phyloP scores from a whole-genome alignment of 2,888 invertebrate species.

The Cremastobaeus sp. region DNA sequence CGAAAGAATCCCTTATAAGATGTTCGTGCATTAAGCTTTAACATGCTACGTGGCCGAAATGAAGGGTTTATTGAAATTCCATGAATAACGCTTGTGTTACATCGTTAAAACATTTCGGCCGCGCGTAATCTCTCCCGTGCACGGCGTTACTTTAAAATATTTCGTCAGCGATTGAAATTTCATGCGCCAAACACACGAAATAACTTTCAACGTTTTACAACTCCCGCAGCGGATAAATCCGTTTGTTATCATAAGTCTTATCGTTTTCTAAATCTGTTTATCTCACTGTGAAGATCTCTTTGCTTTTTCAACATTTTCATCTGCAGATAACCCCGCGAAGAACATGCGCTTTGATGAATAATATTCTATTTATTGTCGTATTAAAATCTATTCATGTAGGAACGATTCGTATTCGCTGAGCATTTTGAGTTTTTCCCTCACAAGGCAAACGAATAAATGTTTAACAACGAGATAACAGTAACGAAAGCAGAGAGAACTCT shows the following conservation, averaged over 20 bases:
- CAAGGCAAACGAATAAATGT: too few species aligned
- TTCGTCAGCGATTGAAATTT: slow-evolving; percentile 14
- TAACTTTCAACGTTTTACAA: slow-evolving; percentile 23
- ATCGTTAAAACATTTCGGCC: slow-evolving; percentile 14
- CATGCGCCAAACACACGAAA: background rate
- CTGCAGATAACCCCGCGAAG: too few species aligned
- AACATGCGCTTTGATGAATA: too few species aligned
- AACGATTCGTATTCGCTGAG: too few species aligned
- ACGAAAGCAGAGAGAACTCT: too few species aligned
- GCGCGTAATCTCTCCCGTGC: slow-evolving; percentile 1
- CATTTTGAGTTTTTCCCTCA: too few species aligned
- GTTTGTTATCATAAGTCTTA: slow-evolving; percentile 13
- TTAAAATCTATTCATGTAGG: too few species aligned
- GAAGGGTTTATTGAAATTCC: slow-evolving; percentile 9
- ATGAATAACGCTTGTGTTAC: background rate
- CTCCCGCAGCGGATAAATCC: slow-evolving; percentile 20
- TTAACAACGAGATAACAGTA: too few species aligned
- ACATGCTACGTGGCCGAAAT: background rate
- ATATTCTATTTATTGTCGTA: too few species aligned
- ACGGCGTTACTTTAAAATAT: slow-evolving; percentile 8
- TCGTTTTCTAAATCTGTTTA: too few species aligned
- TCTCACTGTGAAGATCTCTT: too few species aligned
- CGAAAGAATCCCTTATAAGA: slow-evolving; percentile 13
- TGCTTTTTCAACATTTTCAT: too few species aligned
- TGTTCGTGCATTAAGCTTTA: background rate